Percentiles rank a stretch among this genome's conserved stretches.
Conservation (phyloP, 2,113 vertebrate species). For the Pseudorasbora parva region DNA sequence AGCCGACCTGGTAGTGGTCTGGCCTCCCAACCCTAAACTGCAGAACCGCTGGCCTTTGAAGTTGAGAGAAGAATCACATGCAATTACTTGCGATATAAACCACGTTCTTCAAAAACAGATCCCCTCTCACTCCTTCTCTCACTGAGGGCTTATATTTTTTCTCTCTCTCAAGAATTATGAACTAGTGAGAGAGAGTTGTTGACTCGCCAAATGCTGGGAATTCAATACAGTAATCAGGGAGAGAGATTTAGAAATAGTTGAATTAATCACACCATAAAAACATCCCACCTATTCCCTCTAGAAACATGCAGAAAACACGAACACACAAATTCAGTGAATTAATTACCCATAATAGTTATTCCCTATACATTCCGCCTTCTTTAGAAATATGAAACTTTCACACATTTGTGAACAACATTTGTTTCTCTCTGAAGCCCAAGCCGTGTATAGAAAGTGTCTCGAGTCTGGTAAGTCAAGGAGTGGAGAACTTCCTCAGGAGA, state of each 20-base stretch:
- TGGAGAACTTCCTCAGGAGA: constrained; percentile 44
- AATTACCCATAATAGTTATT: not conserved
- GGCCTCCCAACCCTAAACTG: constrained; percentile 74
- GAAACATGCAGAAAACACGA: not conserved
- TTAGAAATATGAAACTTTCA: not conserved
- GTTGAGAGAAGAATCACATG: constrained; percentile 71
- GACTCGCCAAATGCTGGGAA: constrained; percentile 25
- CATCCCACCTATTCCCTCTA: constrained; percentile 3
- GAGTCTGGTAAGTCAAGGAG: not conserved
- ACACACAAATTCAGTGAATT: not conserved
- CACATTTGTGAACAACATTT: not conserved
- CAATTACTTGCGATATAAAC: constrained; percentile 71
- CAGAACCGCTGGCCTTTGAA: constrained; percentile 71
- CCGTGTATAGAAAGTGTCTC: constrained; percentile 5
- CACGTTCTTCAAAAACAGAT: constrained; percentile 70
- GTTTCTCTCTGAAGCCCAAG: not conserved
- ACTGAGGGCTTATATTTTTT: constrained; percentile 21
- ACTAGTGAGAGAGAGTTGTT: constrained; percentile 5
- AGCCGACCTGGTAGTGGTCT: constrained; percentile 67
- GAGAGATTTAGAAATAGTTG: constrained; percentile 14
- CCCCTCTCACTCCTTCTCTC: constrained; percentile 31
- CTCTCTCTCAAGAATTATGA: constrained; percentile 10
- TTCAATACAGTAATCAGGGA: constrained; percentile 6
- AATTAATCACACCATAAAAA: constrained; percentile 22
- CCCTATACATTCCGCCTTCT: not conserved